Base-by-base conservation (phyloP, 2,888 invertebrate species). In the Plagodis pulveraria region DNA sequence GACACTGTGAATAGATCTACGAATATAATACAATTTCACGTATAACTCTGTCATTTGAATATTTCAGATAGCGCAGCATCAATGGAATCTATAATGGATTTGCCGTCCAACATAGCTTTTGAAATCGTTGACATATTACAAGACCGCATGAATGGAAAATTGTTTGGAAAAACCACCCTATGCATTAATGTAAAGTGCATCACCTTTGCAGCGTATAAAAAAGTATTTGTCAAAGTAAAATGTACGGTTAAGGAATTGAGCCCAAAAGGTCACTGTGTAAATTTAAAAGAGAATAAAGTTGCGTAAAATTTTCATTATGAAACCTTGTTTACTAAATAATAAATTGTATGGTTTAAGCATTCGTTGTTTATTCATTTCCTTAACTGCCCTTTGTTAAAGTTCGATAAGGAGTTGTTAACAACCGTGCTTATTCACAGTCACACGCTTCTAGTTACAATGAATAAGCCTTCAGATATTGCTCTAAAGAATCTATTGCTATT, bases 41-140 rank as follows among this genome's bases (percentile, higher is more conserved):
- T 11, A 45, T 10, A 38, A 47, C 55, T 44, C 22, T 12, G 35
- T 36, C 34, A 53, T 36, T 52, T 46, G 36, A 46, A 47, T 33
- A 54, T 89, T 88, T 46, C 81, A 91, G 91, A 91, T 65, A 89
- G 85, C 63, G 70, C 80, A 61, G 85, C 83, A 40, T 84, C 85
- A 58, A 81, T 89, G 85, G 89, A 88, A 69, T 85, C 90, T 8
- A 83, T 86, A 43, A 86, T 86, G 86, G 88, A 91, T 76, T 78
- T 91, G 62, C 90, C 91, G 6, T 87, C 89, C 41, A 90, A 87
- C 55, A 72, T 89, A 22, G 87, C 80, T 50, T 84, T 86, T 56
- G 87, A 90, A 78, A 80, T 88, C 48, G 86, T 91, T n/a, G 89
- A 91, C 43, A 89, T 89, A 56, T 72, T 91, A 64, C 81, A 90